Percentiles rank a stretch among this genome's conserved stretches.
phyloP scores from a whole-genome alignment of 2,797 vertebrate species.

The Rhynchonycteris naso region DNA sequence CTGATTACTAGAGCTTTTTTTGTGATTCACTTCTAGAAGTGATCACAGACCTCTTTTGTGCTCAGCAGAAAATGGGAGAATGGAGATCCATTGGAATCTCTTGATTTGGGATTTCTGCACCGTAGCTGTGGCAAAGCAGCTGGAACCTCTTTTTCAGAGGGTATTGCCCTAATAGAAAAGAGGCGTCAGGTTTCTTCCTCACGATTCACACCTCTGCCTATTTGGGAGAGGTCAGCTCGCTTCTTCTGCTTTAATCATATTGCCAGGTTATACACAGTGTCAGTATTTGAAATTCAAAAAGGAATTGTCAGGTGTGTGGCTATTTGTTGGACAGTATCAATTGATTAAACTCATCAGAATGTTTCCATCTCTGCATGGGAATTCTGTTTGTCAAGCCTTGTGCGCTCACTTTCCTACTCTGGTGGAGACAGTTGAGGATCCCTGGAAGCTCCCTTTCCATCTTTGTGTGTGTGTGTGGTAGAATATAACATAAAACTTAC shows the following conservation, averaged over 20 bases:
- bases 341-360: background rate
- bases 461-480: background rate
- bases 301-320: background rate
- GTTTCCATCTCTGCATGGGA: background rate
- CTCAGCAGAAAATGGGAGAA: slow-evolving; percentile 18
- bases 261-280: background rate
- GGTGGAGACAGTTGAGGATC: background rate
- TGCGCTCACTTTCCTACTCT: background rate
- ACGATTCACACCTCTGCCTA: background rate
- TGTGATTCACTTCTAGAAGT: background rate
- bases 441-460: background rate
- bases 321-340: background rate
- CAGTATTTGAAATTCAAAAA: slow-evolving; percentile 14
- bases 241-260: slow-evolving; percentile 5
- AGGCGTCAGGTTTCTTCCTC: background rate
- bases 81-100: background rate
- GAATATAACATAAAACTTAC: background rate
- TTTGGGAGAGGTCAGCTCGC: background rate
- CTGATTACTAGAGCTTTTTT: background rate
- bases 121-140: background rate
- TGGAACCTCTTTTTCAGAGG: background rate
- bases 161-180: background rate
- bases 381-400: background rate
- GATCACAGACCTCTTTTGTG: background rate
- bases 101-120: slow-evolving; percentile 19